A percentile compares a stretch with the other conserved stretches of the same genome.
Evolutionary conservation across 2,888 invertebrate species (phyloP).

Genomic region (Ferdinandea cuprea): DNA sequence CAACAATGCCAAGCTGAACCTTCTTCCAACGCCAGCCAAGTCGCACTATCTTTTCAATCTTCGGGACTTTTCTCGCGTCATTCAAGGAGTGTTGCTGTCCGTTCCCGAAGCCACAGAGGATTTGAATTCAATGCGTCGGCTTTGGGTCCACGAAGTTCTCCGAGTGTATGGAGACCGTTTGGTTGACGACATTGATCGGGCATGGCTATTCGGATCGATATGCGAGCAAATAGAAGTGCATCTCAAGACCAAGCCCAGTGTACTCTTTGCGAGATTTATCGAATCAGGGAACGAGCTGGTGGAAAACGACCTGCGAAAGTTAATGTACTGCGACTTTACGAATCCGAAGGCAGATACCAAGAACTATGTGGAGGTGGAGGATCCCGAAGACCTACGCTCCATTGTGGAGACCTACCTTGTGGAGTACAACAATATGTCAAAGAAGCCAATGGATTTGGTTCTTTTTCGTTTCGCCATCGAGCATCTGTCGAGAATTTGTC

Average conservation of each 20-base stretch:
- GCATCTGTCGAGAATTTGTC: slow-evolving; percentile 94
- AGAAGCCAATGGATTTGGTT: slow-evolving; percentile 98
- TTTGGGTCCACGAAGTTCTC: slow-evolving; percentile 97
- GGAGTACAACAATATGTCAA: slow-evolving; percentile 97
- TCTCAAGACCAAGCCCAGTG: slow-evolving; percentile 88
- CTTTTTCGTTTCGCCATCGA: slow-evolving; percentile 97
- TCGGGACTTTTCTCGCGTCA: slow-evolving; percentile 96
- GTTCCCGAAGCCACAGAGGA: slow-evolving; percentile 96
- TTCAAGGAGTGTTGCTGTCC: slow-evolving; percentile 95
- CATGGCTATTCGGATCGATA: slow-evolving; percentile 91
- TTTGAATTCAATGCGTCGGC: slow-evolving; percentile 91
- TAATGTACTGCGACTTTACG: slow-evolving; percentile 97
- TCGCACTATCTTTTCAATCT: slow-evolving; percentile 98
- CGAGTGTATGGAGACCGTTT: slow-evolving; percentile 97
- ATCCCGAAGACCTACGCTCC: slow-evolving; percentile 90
- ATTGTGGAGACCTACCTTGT: slow-evolving; percentile 94
- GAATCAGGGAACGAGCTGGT: slow-evolving; percentile 84
- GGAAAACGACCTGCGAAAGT: slow-evolving; percentile 91
- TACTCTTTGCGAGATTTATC: slow-evolving; percentile 88
- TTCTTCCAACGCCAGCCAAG: slow-evolving; percentile 96
- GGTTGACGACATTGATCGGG: slow-evolving; percentile 91
- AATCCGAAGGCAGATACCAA: slow-evolving; percentile 96
- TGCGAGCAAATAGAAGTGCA: slow-evolving; percentile 85
- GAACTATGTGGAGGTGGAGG: slow-evolving; percentile 93
- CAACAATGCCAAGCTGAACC: slow-evolving; percentile 90